Conservation (phyloP, 1,140 invertebrate genomes). For the Leptinotarsa texana region DNA sequence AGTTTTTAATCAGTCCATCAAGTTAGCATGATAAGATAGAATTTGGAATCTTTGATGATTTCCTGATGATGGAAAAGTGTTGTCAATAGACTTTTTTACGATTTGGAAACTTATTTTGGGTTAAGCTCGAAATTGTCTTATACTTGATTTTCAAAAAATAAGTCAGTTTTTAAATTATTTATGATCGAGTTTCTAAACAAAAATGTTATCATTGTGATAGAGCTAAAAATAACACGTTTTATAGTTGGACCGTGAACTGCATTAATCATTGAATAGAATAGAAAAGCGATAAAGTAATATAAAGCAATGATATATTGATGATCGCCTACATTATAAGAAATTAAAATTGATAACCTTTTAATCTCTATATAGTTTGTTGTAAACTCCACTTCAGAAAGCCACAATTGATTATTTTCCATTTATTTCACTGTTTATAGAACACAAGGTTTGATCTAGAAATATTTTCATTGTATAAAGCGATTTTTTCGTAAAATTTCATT, state of each 20-base stretch:
- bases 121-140: not conserved
- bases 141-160: not conserved
- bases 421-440: not conserved
- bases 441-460: not conserved
- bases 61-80: no score
- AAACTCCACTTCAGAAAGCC: not conserved
- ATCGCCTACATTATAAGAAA: no score
- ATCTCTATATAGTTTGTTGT: not conserved
- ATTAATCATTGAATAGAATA: not conserved
- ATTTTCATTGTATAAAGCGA: not conserved
- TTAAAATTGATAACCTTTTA: slow-evolving; percentile 1
- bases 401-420: not conserved
- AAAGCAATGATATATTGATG: not conserved
- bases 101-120: not conserved
- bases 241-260: not conserved
- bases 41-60: no score
- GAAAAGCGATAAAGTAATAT: not conserved
- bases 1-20: no score
- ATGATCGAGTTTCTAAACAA: no score
- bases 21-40: no score
- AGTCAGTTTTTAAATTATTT: no score
- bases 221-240: not conserved
- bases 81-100: no score
- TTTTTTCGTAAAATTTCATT: not conserved
- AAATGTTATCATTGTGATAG: not conserved